Evolutionary conservation across 2,113 vertebrate species (phyloP).

Genomic region (Dasyurus viverrinus): DNA sequence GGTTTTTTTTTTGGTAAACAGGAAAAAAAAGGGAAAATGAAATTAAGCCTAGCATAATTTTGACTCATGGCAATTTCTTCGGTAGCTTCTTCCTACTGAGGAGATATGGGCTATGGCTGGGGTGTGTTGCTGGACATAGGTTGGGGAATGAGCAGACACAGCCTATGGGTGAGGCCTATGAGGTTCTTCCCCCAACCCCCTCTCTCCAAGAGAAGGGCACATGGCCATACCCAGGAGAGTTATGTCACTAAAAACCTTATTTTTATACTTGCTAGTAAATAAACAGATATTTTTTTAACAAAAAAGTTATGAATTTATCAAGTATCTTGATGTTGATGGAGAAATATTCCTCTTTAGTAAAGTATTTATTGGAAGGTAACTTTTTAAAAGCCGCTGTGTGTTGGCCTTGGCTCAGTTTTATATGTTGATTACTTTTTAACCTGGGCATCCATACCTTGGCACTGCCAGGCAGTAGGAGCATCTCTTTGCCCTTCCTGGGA

Average conservation of each 20-base stretch:
- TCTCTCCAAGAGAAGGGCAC: conserved; percentile 45
- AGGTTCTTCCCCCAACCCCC: not conserved
- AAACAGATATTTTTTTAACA: conserved; percentile 88
- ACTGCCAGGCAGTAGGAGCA: conserved; percentile 40
- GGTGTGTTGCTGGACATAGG: not conserved
- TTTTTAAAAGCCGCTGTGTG: conserved; percentile 72
- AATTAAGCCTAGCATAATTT: not conserved
- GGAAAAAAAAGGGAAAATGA: not conserved
- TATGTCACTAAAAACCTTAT: conserved; percentile 81
- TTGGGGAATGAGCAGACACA: not conserved
- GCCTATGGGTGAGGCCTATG: not conserved
- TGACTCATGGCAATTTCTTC: not conserved
- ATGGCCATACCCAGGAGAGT: conserved; percentile 59
- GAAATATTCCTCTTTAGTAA: conserved; percentile 67
- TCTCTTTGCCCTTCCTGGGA: conserved; percentile 54
- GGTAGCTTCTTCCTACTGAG: not conserved
- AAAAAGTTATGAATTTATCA: conserved; percentile 80
- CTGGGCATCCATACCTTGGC: not conserved
- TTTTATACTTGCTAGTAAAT: conserved; percentile 87
- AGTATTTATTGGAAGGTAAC: conserved; percentile 79
- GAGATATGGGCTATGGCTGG: not conserved
- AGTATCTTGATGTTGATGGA: conserved; percentile 79
- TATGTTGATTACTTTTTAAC: conserved; percentile 75
- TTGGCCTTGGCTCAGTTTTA: conserved; percentile 68
- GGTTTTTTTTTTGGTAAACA: conserved; percentile 16